Base-by-base conservation (phyloP, 2,113 vertebrate genomes). In the Xiphorhynchus elegans region DNA sequence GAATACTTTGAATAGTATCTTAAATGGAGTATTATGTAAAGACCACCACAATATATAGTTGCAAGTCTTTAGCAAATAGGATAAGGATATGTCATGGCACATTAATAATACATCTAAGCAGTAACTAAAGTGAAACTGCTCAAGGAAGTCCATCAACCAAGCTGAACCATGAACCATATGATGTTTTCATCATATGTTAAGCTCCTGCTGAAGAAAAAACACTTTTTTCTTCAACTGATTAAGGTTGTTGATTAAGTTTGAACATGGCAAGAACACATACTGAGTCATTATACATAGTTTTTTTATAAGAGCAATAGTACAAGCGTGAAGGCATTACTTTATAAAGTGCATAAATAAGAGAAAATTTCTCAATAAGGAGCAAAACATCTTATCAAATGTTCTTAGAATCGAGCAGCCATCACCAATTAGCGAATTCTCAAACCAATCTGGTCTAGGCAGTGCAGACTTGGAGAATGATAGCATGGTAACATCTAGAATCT, bases 1-100 rank as follows among this genome's bases (percentile, higher is more conserved):
- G 9, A 80, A 67, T 89, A 84, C 77, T 91, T 87, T 83, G 39
- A 93, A 92, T 72, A 90, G 46, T 78, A 68, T 77, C 40, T 81
- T 77, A 72, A 90, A 35, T 47, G 11, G 10, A 4, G 23, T 82
- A 28, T 91, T 84, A 87, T 13, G 13, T 91, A 82, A 93, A 67
- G 31, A 55, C 69, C 56, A 89, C 64, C 39, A 68, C 20, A 52
- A 89, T 42, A 66, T 39, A 39, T 23, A 63, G 46, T 64, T 42
- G 7, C 19, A 90, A 84, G 17, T 75, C 37, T 92, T 90, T 59
- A 83, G 39, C 15, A 60, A 89, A 77, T 55, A 77, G 63, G 52
- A 68, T 89, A 94, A 77, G 50, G 19, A 91, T 40, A 87, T 56
- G 67, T 78, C 37, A 60, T 29, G 35, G 12, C 35, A 50, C 26